These are phyloP conservation scores for Dynastes maya DNA, from an alignment of 2,888 invertebrate genomes.

Conservation along the genomic window DNA sequence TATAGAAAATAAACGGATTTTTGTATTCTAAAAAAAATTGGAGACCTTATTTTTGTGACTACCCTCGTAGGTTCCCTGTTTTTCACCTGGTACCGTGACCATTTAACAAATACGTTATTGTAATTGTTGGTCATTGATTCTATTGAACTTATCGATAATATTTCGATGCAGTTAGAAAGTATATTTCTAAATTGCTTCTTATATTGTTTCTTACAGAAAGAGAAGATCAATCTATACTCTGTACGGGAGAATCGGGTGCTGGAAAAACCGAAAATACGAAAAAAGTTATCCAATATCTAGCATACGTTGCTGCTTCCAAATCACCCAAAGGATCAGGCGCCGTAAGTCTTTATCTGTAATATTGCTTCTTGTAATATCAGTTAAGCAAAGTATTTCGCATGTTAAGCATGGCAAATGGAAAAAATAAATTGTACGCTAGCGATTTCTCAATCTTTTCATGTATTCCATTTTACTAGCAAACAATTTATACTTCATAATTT, in stretches of 20 bases:
- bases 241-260: conserved; percentile 99
- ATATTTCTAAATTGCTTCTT: not conserved
- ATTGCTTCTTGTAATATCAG: conserved; percentile 7
- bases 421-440: not conserved
- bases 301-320: conserved; percentile 98
- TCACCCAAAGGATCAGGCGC: conserved; percentile 92
- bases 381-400: conserved; percentile 9
- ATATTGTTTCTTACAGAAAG: conserved; percentile 80
- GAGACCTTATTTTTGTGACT: no score
- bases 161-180: no score
- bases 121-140: no score
- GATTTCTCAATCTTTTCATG: no score
- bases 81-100: no score
- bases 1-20: no score
- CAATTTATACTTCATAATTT: no score
- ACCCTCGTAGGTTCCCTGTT: no score
- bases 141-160: no score
- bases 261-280: conserved; percentile 99
- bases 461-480: no score
- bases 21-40: no score
- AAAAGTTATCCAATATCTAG: conserved; percentile 99
- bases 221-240: conserved; percentile 99
- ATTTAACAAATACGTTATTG: no score
- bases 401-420: not conserved
- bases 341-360: conserved; percentile 74